Percentiles rank a stretch among this genome's conserved stretches.
phyloP scores from a whole-genome alignment of 2,113 vertebrate genomes.

The Excalfactoria chinensis region DNA sequence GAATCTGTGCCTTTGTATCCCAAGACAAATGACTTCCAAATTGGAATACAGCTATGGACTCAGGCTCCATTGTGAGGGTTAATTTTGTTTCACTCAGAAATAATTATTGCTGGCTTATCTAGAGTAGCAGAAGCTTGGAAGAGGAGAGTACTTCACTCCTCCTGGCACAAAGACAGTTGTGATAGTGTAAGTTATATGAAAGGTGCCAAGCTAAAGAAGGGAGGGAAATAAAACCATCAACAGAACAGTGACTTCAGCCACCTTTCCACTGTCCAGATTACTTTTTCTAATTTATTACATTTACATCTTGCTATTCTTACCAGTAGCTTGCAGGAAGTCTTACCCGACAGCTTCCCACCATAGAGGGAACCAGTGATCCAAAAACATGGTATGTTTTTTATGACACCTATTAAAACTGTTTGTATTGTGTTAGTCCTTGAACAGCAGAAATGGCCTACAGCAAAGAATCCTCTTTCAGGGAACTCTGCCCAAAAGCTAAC shows the following conservation, averaged over 20 bases:
- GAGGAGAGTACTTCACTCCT: conserved; percentile 63
- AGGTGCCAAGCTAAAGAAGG: not conserved
- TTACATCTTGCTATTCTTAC: not conserved
- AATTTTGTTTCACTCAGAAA: conserved; percentile 67
- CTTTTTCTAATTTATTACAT: conserved; percentile 4
- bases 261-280: not conserved
- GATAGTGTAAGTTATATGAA: conserved; percentile 65
- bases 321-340: not conserved
- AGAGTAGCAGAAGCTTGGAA: conserved; percentile 72
- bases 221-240: conserved; percentile 18
- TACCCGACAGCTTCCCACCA: not conserved
- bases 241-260: conserved; percentile 20
- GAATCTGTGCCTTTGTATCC: not conserved
- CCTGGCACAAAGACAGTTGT: conserved; percentile 63
- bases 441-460: not conserved
- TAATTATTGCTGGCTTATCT: conserved; percentile 73
- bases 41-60: conserved; percentile 23
- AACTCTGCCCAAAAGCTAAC: not conserved
- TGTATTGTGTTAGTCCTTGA: not conserved
- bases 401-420: not conserved
- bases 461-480: not conserved
- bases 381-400: not conserved
- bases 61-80: conserved; percentile 56
- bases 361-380: not conserved
- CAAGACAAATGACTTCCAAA: conserved; percentile 39